Evolutionary conservation across 2,797 vertebrate species (phyloP), one percentile per base, ranked within the genome.

Genomic region (Cossypha caffra): DNA sequence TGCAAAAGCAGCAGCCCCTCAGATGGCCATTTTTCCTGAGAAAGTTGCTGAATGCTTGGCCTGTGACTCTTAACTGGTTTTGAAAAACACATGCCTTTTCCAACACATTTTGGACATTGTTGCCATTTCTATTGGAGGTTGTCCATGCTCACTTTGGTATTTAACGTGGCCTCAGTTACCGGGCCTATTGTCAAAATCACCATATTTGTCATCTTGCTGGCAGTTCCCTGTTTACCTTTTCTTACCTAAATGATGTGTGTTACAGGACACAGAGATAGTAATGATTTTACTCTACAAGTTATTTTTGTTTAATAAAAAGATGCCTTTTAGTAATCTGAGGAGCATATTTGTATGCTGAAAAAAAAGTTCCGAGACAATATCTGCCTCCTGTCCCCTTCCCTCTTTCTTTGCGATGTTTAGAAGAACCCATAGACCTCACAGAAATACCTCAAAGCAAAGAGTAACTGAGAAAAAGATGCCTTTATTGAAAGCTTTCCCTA

Each of bases 1-100:
- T 78, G 88, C 76, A 95, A 95, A 95, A 97, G 79, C 96, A 96
- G 90, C 75, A 69, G 71, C 48, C 86, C 43, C 75, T 87, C 37
- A 3, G 38, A 84, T 63, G 38, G 51, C 64, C 19, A 5, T 54
- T 91, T 78, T 76, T 86, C 74, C 86, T 58, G 72, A 86, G 90
- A 96, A 94, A 81, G 68, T 81, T 77, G 43, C 47, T 90, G 91
- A 40, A 84, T 66, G 78, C 68, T 79, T 91, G 71, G 71, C 79
- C 88, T 91, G 71, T 5, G 9, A 57, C 19, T 91, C 72, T 25
- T 86, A 43, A 66, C 43, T 31, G 50, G 31, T 81, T 87, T 95
- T 92, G 82, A 89, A 95, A 97, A 94, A 83, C 42, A 75, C 42
- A 37, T 16, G 71, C 42, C 42, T 92, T 89, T 96, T 88, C 88